Conservation (phyloP, 2,797 vertebrate species). For the Anguilla marmorata region DNA sequence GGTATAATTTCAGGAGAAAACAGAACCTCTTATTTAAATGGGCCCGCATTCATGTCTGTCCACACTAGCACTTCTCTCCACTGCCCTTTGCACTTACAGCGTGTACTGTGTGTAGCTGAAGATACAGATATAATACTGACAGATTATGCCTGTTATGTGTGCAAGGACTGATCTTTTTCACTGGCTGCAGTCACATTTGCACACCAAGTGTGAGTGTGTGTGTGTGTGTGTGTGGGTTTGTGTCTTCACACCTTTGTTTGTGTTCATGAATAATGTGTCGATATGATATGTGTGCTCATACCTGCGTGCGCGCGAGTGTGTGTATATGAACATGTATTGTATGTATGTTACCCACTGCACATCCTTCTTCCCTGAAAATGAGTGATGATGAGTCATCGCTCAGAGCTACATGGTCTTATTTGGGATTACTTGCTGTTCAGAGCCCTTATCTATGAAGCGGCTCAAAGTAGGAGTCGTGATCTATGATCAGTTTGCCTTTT, state of each 20-base stretch:
- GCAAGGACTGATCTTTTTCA: neutral
- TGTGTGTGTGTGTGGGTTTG: neutral
- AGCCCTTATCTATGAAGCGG: neutral
- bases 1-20: neutral
- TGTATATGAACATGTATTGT: neutral
- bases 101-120: neutral
- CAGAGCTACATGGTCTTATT: neutral
- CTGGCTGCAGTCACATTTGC: neutral
- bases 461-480: neutral
- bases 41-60: neutral
- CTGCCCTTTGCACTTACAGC: neutral
- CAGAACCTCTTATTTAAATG: neutral
- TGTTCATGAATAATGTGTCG: neutral
- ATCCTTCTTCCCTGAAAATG: neutral
- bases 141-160: neutral
- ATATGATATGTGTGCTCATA: neutral
- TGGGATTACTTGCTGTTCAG: neutral
- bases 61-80: neutral
- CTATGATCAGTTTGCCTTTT: neutral
- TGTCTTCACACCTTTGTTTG: neutral
- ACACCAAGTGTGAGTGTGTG: neutral
- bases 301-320: no score
- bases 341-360: neutral
- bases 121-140: neutral
- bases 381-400: neutral